Evolutionary conservation across 2,888 invertebrate species (phyloP), one percentile per base, ranked within the genome.

Genomic region (Pegoplata infirma): DNA sequence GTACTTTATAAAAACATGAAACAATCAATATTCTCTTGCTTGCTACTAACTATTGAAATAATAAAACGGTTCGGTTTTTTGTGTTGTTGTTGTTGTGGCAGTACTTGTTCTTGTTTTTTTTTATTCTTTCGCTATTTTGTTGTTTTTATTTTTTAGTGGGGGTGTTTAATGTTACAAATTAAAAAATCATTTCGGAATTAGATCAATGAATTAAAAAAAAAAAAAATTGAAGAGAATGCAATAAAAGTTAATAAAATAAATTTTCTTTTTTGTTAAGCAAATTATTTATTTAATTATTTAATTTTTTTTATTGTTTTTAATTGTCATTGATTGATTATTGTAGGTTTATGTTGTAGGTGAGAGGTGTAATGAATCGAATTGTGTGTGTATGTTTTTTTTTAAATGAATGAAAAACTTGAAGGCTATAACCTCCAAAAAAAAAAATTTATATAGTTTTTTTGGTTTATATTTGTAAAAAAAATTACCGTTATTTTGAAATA

Each of bases 391-490:
- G 32, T 32, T 64, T 51, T 49, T 63, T 58, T 36, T 5, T 75
- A 59, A 16, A 63, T 76, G 66, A 71, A 61, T 71, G 66, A 61
- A 53, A n/a, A 71, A 46, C 36, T 47, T 53, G 73, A 68, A 68
- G 77, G 73, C 73, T 73, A 64, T 64, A 77, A 77, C 73, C 77
- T 77, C 73, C 49, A 73, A 77, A 67, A 77, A n/a, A n/a, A n/a
- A n/a, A n/a, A n/a, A n/a, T n/a, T n/a, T n/a, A n/a, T 67, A 32
- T 58, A 40, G 49, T 58, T 58, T 71, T 59, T 72, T 72, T 25
- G 19, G 28, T 5, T 25, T 63, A 44, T 40, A 17, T 55, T 55
- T 40, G 44, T 59, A 61, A 53, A 59, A 76, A 36, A 76, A 55
- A 66, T 44, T 59, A 71, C 66, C 53, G 66, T 71, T 71, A 76